Evolutionary conservation across 2,888 invertebrate species (phyloP).

Genomic region (Stenodera caucasica): DNA sequence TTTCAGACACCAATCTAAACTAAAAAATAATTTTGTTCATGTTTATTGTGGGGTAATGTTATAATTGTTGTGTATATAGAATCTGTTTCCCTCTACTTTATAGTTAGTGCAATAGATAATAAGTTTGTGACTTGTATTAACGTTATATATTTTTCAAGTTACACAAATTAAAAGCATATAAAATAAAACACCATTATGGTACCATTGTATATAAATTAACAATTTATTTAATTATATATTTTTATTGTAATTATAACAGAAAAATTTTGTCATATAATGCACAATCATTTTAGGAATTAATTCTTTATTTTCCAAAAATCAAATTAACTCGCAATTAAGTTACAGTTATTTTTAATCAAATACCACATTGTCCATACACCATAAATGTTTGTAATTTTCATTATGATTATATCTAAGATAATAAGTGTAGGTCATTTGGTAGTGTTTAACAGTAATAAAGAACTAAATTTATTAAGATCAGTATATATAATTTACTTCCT

Average conservation of each 20-base stretch:
- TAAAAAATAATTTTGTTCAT: not conserved
- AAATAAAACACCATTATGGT: slow-evolving; percentile 19
- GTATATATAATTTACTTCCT: slow-evolving; percentile 11
- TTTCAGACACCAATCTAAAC: not conserved
- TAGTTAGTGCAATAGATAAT: slow-evolving; percentile 38
- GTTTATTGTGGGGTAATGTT: not conserved
- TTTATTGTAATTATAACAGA: slow-evolving; percentile 31
- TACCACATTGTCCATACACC: slow-evolving; percentile 40
- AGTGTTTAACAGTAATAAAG: slow-evolving; percentile 46
- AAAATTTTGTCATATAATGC: not conserved
- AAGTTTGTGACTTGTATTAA: slow-evolving; percentile 29
- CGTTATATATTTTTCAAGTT: slow-evolving; percentile 19
- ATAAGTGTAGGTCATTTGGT: slow-evolving; percentile 49
- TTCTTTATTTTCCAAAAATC: not conserved
- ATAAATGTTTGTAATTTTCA: slow-evolving; percentile 43
- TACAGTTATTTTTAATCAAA: slow-evolving; percentile 28
- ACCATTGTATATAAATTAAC: slow-evolving; percentile 33
- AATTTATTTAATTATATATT: slow-evolving; percentile 39
- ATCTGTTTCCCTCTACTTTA: slow-evolving; percentile 20
- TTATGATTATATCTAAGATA: slow-evolving; percentile 39
- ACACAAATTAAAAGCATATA: not conserved
- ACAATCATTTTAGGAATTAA: not conserved
- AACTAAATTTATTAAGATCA: slow-evolving; percentile 36
- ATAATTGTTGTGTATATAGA: slow-evolving; percentile 20
- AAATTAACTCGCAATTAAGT: not conserved